These are phyloP conservation scores for Ctenoplectra terminalis DNA, from an alignment of 1,140 invertebrate genomes.

Conservation along the genomic window DNA sequence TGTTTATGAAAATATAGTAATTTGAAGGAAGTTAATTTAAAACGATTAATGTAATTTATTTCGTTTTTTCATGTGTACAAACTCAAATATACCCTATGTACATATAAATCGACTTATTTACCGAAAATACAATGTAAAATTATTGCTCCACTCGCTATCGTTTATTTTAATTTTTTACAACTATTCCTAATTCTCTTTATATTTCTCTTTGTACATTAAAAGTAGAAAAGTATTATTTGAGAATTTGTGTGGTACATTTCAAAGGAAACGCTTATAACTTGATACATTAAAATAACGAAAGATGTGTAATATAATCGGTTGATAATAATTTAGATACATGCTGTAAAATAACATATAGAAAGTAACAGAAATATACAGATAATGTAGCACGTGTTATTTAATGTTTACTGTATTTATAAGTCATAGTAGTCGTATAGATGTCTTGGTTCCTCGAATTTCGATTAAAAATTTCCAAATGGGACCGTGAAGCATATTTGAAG, in stretches of 20 bases:
- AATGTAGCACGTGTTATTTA: too few species aligned
- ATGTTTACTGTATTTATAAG: too few species aligned
- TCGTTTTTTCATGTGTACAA: constrained; percentile 33
- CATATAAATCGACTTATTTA: constrained; percentile 44
- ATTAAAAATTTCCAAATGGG: background rate
- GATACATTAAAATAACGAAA: background rate
- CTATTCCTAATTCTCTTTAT: background rate
- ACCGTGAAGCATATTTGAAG: background rate
- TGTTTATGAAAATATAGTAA: constrained; percentile 1
- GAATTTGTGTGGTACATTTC: too few species aligned
- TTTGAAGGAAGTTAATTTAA: constrained; percentile 33
- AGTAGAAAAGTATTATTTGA: too few species aligned
- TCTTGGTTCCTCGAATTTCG: background rate
- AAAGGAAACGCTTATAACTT: background rate
- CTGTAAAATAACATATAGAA: background rate
- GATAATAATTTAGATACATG: background rate
- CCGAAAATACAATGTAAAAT: constrained; percentile 40
- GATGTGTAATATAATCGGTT: background rate
- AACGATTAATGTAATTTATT: constrained; percentile 57
- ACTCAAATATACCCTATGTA: constrained; percentile 37
- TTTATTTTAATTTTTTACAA: constrained; percentile 3
- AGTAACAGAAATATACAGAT: background rate
- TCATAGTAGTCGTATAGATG: too few species aligned
- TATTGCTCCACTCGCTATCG: constrained; percentile 8
- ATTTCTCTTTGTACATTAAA: background rate